Evolutionary conservation across 2,113 vertebrate species (phyloP).

Genomic region (Lucifuga dentata): DNA sequence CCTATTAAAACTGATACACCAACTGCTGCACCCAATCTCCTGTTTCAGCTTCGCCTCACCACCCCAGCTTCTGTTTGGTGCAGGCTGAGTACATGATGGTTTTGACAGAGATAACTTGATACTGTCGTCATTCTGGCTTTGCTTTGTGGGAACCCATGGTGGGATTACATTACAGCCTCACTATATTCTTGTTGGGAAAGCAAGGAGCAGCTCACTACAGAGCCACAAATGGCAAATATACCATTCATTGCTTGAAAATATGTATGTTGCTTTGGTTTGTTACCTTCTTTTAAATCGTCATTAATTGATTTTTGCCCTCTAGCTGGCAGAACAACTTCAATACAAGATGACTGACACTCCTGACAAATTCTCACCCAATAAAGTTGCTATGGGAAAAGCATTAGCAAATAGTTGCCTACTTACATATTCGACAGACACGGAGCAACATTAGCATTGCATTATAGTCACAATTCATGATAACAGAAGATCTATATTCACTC

Average conservation of each 20-base stretch:
- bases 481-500: no score
- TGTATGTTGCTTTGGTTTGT: slow-evolving; percentile 10
- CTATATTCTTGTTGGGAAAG: slow-evolving; percentile 39
- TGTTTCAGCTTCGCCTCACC: slow-evolving; percentile 16
- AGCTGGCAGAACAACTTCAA: no score
- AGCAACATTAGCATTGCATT: no score
- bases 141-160: slow-evolving; percentile 49
- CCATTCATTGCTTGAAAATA: slow-evolving; percentile 24
- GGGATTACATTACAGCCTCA: slow-evolving; percentile 49
- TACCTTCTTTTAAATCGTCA: not conserved
- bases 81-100: slow-evolving; percentile 23
- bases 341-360: no score
- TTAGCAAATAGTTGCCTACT: no score
- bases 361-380: no score
- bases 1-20: not conserved
- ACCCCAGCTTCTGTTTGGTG: slow-evolving; percentile 48
- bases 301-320: no score
- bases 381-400: no score
- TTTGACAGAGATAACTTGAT: slow-evolving; percentile 43
- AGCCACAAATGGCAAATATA: slow-evolving; percentile 33
- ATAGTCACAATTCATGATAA: no score
- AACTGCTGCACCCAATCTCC: slow-evolving; percentile 6
- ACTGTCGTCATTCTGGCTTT: slow-evolving; percentile 35
- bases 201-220: slow-evolving; percentile 34
- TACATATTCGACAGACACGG: no score